These are phyloP conservation scores for Chorisops tibialis DNA, from an alignment of 2,888 invertebrate species.

Conservation along the genomic window DNA sequence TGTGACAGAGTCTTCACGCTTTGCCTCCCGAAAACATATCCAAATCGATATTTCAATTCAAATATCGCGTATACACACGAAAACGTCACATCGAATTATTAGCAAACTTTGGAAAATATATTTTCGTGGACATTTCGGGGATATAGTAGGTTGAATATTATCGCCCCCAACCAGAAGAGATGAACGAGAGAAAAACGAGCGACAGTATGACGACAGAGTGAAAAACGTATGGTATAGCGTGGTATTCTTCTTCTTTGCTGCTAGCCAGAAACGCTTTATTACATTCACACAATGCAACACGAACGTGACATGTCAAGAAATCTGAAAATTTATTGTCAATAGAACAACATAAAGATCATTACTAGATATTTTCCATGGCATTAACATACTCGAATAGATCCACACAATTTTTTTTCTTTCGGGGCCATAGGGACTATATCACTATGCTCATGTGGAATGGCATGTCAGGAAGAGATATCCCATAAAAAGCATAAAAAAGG, in stretches of 20 bases:
- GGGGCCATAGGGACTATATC: no score
- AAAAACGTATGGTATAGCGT: no score
- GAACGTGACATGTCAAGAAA: slow-evolving; percentile 25
- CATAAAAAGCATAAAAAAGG: slow-evolving; percentile 3
- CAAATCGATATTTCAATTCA: slow-evolving; percentile 4
- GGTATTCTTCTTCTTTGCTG: no score
- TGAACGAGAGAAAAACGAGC: no score
- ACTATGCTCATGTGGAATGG: no score
- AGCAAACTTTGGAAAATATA: no score
- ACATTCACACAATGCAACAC: slow-evolving; percentile 9
- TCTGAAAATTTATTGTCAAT: slow-evolving; percentile 24
- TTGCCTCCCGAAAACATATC: not conserved
- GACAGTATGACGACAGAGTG: no score
- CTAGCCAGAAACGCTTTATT: no score
- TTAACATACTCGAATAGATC: slow-evolving; percentile 23
- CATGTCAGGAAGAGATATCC: not conserved
- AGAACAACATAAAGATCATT: slow-evolving; percentile 25
- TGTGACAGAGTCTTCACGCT: not conserved
- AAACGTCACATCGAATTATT: not conserved
- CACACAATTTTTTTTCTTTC: not conserved
- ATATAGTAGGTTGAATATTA: no score
- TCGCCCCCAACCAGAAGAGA: no score
- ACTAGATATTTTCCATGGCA: slow-evolving; percentile 25
- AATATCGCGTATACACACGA: slow-evolving; percentile 3
- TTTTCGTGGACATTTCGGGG: no score